phyloP scores from a whole-genome alignment of 2,113 vertebrate species.

The Paedocypris sp. region DNA sequence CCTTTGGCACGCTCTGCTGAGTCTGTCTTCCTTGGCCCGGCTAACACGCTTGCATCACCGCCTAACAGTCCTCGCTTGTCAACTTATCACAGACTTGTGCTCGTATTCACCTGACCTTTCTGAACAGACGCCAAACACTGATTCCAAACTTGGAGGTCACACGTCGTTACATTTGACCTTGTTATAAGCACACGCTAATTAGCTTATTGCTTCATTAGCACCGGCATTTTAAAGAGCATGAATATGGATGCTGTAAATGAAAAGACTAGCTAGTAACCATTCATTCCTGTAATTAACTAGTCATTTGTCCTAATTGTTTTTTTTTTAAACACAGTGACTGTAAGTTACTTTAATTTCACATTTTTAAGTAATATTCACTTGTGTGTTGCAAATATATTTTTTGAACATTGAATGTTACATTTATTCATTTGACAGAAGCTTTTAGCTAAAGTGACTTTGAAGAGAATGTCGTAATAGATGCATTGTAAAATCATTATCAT shows the following conservation, averaged over 20 bases:
- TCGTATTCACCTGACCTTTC: slow-evolving; percentile 29
- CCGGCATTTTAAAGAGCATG: slow-evolving; percentile 4
- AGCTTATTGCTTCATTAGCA: slow-evolving; percentile 34
- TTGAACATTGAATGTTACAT: too few species aligned
- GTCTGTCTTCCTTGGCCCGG: slow-evolving; percentile 33
- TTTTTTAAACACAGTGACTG: too few species aligned
- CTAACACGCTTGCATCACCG: slow-evolving; percentile 37
- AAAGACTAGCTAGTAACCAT: slow-evolving; percentile 39
- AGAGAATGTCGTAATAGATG: too few species aligned
- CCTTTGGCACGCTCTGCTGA: slow-evolving; percentile 49
- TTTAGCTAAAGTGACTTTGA: too few species aligned
- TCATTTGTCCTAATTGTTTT: too few species aligned
- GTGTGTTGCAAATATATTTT: too few species aligned
- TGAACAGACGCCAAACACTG: slow-evolving; percentile 27
- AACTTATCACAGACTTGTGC: slow-evolving; percentile 22
- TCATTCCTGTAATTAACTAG: slow-evolving; percentile 30
- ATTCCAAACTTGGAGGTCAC: not conserved
- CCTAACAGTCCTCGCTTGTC: slow-evolving; percentile 11
- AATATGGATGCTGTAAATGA: slow-evolving; percentile 44
- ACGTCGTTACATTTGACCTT: slow-evolving; percentile 30
- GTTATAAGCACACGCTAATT: slow-evolving; percentile 20
- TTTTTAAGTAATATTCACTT: too few species aligned
- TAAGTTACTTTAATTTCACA: too few species aligned
- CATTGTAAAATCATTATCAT: too few species aligned
- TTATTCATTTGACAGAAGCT: too few species aligned